phyloP scores from a whole-genome alignment of 1,140 invertebrate species.

The Armadillidium nasatum region DNA sequence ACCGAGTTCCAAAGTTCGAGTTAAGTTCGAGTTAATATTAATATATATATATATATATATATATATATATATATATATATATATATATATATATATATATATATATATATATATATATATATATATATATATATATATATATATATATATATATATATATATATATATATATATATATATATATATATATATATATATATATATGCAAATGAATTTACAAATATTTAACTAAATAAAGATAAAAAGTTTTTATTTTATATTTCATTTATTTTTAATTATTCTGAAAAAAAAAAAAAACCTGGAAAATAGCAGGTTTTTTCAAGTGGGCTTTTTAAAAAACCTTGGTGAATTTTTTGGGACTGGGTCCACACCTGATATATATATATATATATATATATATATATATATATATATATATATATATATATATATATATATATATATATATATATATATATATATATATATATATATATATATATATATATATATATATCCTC shows the following conservation, averaged over 20 bases:
- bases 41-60: slow-evolving; percentile 2
- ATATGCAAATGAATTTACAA: neutral
- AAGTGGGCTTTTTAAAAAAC: no score
- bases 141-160: neutral
- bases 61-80: neutral
- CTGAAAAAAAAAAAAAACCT: no score
- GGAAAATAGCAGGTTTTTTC: neutral
- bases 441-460: neutral
- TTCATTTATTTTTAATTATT: no score
- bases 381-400: neutral
- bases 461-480: slow-evolving; percentile 2
- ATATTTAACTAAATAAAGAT: no score
- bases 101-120: neutral
- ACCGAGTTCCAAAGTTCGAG: no score
- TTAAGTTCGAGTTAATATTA: no score
- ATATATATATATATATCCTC: no score
- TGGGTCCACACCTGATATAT: no score
- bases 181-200: slow-evolving; percentile 2
- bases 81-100: neutral
- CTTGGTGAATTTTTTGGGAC: no score
- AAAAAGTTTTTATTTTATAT: no score
- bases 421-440: neutral
- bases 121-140: neutral
- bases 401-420: neutral
- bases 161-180: neutral